Evolutionary conservation across 2,113 vertebrate species (phyloP), one percentile per base, ranked within the genome.

Genomic region (Ia io): DNA sequence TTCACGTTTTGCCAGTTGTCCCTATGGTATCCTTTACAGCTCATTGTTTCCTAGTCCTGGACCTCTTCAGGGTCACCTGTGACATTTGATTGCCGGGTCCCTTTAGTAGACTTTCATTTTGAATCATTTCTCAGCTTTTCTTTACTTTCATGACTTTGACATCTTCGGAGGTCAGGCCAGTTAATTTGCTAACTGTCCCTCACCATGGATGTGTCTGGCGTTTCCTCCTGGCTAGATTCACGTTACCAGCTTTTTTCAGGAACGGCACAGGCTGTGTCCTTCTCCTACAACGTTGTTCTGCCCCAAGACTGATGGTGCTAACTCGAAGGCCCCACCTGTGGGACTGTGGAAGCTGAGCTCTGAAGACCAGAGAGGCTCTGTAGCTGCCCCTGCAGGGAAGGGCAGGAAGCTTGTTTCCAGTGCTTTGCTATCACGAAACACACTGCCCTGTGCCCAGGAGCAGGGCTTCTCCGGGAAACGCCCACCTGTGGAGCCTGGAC

Each of bases 371-470:
- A 25, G 18, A 22, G 44, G 20, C 37, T n/a, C n/a, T n/a, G n/a
- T n/a, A n/a, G 42, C 65, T 1, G n/a, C 30, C 69, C 9, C 59
- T 76, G 65, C 30, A 2, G 16, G n/a, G 18, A 32, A 2, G 61
- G 90, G 22, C 83, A 44, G 10, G 25, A 2, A 30, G 32, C 44
- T 16, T 56, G 56, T n/a, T 35, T 14, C 42, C 12, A 32, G 74
- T 2, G 70, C 70, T 71, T 37, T n/a, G 77, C 73, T 69, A 1
- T 28, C 25, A 71, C 10, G 61, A 79, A 76, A 51, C 91, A 71
- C 16, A n/a, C 23, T 1, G 23, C 49, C 16, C 65, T 9, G 10
- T 13, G 35, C 23, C 30, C 18, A 56, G 0, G 1, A 30, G 14
- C n/a, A 10, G 16, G 49, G 14, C 42, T 37, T n/a, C 37, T 67